These are phyloP conservation scores for Strongylocentrotus purpuratus DNA, from an alignment of 35 echinoderm and acorn worm genomes.

Conservation along the genomic window DNA sequence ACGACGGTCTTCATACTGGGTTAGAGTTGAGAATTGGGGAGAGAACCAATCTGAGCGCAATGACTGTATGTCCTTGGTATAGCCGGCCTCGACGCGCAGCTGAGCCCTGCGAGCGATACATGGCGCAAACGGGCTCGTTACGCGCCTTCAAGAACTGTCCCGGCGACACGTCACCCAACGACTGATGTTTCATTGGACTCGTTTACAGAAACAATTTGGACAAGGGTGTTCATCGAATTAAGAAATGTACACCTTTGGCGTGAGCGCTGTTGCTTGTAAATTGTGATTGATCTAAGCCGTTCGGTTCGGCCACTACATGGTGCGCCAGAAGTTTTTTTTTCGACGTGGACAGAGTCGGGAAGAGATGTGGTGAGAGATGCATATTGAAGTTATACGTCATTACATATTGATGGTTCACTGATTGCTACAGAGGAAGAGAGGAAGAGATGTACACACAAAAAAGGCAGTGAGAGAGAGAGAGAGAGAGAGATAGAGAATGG, in stretches of 20 bases:
- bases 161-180: neutral
- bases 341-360: neutral
- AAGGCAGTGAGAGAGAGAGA: too few relatives aligned
- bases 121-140: neutral
- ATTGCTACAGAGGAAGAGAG: neutral
- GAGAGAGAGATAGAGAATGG: too few relatives aligned
- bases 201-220: conserved; percentile 55
- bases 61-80: neutral
- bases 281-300: conserved; percentile 24
- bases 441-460: too few relatives aligned
- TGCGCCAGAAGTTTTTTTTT: neutral
- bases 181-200: neutral
- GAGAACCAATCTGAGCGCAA: neutral
- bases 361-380: neutral
- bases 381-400: too few relatives aligned
- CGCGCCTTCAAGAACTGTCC: neutral
- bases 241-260: conserved; percentile 28
- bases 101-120: conserved; percentile 31
- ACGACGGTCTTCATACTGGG: too few relatives aligned
- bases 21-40: too few relatives aligned
- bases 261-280: neutral
- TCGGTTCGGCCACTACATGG: neutral
- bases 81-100: conserved; percentile 12
- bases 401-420: too few relatives aligned
- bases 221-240: conserved; percentile 42